These are phyloP conservation scores for Poicephalus meyeri DNA, from an alignment of 2,113 vertebrate genomes.

Conservation along the genomic window DNA sequence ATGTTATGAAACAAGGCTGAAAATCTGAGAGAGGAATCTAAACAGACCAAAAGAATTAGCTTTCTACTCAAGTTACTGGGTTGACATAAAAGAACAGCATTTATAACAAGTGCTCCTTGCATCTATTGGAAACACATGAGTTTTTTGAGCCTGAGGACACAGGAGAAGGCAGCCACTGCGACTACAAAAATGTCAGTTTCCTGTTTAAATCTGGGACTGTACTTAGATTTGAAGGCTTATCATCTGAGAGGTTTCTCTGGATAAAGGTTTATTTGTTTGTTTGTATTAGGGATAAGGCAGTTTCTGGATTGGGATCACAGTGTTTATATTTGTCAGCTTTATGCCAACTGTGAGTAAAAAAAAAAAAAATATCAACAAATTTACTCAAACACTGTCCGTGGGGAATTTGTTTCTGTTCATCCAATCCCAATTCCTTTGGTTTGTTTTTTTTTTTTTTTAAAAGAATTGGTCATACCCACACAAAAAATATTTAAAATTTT, in stretches of 20 bases:
- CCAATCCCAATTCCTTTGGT: neutral
- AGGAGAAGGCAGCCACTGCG: neutral
- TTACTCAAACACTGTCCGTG: neutral
- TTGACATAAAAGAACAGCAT: neutral
- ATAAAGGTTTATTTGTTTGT: neutral
- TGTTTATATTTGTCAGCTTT: neutral
- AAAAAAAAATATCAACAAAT: neutral
- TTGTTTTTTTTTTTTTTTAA: neutral
- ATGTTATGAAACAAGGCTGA: neutral
- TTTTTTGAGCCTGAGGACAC: neutral
- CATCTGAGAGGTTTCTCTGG: neutral
- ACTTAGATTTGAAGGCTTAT: slow-evolving; percentile 12
- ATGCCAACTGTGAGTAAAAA: neutral
- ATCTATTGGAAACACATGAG: neutral
- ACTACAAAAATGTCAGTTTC: slow-evolving; percentile 30
- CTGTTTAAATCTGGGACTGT: slow-evolving; percentile 26
- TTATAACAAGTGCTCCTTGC: neutral
- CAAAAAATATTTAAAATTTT: neutral
- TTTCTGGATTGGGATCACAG: neutral
- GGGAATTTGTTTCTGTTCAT: neutral
- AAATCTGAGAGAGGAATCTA: neutral
- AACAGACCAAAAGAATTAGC: neutral
- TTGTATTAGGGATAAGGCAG: neutral
- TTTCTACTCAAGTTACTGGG: neutral
- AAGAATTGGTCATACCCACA: neutral